Evolutionary conservation across 2,888 invertebrate genomes (phyloP).

Genomic region (Himalopsyche anomala): DNA sequence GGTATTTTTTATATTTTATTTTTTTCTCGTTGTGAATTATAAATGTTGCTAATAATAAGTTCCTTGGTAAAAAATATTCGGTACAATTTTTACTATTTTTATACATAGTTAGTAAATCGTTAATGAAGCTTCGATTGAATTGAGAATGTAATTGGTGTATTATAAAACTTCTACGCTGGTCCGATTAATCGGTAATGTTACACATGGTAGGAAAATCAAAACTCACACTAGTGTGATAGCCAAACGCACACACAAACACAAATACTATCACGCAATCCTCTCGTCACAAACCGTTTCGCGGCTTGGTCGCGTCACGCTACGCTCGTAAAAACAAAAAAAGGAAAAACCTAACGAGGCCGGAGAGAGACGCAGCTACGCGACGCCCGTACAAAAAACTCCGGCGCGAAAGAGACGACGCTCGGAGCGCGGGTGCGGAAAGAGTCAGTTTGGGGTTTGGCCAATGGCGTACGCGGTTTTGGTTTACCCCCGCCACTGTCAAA

Average conservation of each 20-base stretch:
- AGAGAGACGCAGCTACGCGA: conserved; percentile 54
- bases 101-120: too few species aligned
- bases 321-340: conserved; percentile 63
- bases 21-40: too few species aligned
- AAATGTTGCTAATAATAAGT: too few species aligned
- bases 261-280: conserved; percentile 51
- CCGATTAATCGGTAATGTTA: conserved; percentile 29
- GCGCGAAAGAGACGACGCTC: conserved; percentile 59
- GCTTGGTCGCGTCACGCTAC: conserved; percentile 65
- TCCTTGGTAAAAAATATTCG: too few species aligned
- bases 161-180: too few species aligned
- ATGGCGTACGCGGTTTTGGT: conserved; percentile 65
- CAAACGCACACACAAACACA: conserved; percentile 48
- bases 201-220: conserved; percentile 18
- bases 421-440: conserved; percentile 65
- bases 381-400: conserved; percentile 43
- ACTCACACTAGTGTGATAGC: neutral
- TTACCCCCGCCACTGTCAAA: conserved; percentile 61
- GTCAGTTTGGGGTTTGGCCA: conserved; percentile 66
- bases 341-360: conserved; percentile 51
- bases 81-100: too few species aligned
- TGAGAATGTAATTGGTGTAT: too few species aligned
- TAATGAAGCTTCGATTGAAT: too few species aligned
- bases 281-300: conserved; percentile 65
- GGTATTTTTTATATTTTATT: too few species aligned